Percentiles rank a stretch among this genome's conserved stretches.
Conservation (phyloP, 2,797 vertebrate species). For the Zenarchopterus dispar region DNA sequence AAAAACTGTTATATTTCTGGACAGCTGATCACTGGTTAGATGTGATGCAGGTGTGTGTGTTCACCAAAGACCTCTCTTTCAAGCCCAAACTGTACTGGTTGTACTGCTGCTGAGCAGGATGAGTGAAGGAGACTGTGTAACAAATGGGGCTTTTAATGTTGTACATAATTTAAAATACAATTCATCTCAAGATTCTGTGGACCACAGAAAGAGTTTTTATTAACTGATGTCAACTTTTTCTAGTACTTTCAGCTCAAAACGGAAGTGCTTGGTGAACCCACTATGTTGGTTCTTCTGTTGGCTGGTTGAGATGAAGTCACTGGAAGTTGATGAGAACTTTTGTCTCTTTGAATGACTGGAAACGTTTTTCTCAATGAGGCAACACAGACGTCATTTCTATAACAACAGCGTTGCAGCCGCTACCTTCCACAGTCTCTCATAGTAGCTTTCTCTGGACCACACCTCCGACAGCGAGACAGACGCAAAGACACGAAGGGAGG, state of each 20-base stretch:
- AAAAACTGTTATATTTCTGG: constrained; percentile 2
- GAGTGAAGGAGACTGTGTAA: background rate
- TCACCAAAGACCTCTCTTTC: constrained; percentile 69
- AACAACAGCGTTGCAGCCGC: constrained; percentile 55
- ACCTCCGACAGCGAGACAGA: constrained; percentile 77
- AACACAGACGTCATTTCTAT: constrained; percentile 40
- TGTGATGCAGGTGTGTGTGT: constrained; percentile 49
- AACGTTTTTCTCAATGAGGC: constrained; percentile 23
- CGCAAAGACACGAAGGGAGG: constrained; percentile 54
- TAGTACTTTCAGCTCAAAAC: constrained; percentile 39
- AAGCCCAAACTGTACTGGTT: constrained; percentile 3
- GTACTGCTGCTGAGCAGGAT: background rate
- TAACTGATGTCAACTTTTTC: background rate
- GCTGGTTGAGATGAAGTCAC: constrained; percentile 47
- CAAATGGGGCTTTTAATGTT: background rate
- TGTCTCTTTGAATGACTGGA: constrained; percentile 16
- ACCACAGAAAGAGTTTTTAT: constrained; percentile 1
- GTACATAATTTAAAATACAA: background rate
- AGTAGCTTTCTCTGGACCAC: constrained; percentile 81
- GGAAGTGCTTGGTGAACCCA: constrained; percentile 68
- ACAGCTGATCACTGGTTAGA: constrained; percentile 36
- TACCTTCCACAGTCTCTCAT: constrained; percentile 83
- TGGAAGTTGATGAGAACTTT: constrained; percentile 40
- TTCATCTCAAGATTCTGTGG: background rate
- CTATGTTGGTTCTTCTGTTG: constrained; percentile 38